Evolutionary conservation across 2,797 vertebrate genomes (phyloP).

Genomic region (Ptychadena robeensis): DNA sequence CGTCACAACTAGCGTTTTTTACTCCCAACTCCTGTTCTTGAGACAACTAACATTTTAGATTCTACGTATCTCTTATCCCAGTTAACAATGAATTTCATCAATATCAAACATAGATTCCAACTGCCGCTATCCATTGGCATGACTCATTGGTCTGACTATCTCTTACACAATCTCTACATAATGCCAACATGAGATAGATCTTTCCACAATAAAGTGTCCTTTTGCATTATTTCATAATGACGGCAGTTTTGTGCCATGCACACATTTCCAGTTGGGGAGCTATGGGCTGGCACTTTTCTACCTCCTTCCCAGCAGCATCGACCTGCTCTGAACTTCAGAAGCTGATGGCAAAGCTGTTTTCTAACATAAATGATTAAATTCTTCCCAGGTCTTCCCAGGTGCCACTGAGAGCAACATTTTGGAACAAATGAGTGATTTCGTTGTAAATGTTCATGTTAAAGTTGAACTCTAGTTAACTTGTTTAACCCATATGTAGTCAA

Average conservation of each 20-base stretch:
- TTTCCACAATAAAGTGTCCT: not conserved
- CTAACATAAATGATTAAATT: slow-evolving; percentile 24
- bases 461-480: not conserved
- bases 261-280: not conserved
- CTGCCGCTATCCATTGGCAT: too few relatives aligned
- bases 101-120: too few relatives aligned
- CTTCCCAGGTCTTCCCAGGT: not conserved
- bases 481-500: not conserved
- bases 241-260: not conserved
- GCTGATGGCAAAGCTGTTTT: not conserved
- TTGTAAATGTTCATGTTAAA: not conserved
- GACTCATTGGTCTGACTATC: too few relatives aligned
- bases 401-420: not conserved
- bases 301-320: not conserved
- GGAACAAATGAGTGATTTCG: not conserved
- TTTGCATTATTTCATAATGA: not conserved
- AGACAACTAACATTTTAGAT: too few relatives aligned
- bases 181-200: too few relatives aligned
- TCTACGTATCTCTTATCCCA: too few relatives aligned
- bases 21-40: too few relatives aligned
- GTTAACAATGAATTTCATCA: too few relatives aligned
- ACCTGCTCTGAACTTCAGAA: slow-evolving; percentile 12
- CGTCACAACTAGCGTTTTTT: too few relatives aligned
- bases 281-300: not conserved
- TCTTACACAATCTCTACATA: too few relatives aligned